Evolutionary conservation across 2,113 vertebrate genomes (phyloP).

Genomic region (Haplotaxodon microlepis): DNA sequence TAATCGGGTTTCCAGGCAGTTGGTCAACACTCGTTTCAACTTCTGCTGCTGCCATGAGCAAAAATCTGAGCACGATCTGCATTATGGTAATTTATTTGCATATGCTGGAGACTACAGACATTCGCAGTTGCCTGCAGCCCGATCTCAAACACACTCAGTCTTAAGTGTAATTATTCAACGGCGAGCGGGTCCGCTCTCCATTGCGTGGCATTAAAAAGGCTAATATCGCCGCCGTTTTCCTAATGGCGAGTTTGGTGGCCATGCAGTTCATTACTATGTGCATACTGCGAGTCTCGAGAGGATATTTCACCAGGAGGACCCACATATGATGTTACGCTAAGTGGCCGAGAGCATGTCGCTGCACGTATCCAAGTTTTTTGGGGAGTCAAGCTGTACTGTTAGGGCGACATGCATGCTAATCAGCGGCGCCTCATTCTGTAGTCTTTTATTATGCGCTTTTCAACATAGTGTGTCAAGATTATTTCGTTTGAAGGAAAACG

Average conservation of each 20-base stretch:
- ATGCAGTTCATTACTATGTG: slow-evolving; percentile 10
- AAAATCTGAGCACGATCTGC: not conserved
- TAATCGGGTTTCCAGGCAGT: not conserved
- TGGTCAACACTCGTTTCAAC: slow-evolving; percentile 5
- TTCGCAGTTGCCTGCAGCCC: slow-evolving; percentile 21
- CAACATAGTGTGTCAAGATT: slow-evolving; percentile 1
- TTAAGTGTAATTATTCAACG: slow-evolving; percentile 48
- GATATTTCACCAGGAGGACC: slow-evolving; percentile 13
- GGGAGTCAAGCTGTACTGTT: slow-evolving; percentile 23
- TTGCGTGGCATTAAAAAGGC: slow-evolving; percentile 24
- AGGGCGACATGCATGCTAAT: slow-evolving; percentile 38
- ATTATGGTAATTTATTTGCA: slow-evolving; percentile 58
- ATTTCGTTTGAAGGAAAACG: slow-evolving; percentile 13
- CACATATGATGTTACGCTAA: slow-evolving; percentile 3
- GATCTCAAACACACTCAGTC: not conserved
- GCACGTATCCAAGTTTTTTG: not conserved
- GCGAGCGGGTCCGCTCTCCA: not conserved
- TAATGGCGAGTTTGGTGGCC: slow-evolving; percentile 25
- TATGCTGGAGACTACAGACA: slow-evolving; percentile 44
- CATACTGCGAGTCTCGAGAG: slow-evolving; percentile 25
- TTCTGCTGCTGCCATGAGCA: slow-evolving; percentile 14
- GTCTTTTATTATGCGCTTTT: slow-evolving; percentile 17
- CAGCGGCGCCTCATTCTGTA: not conserved
- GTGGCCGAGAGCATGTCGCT: not conserved
- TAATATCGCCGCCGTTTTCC: slow-evolving; percentile 13